Base-by-base conservation (phyloP, 2,888 invertebrate species). In the Leptinotarsa peninsularis region DNA sequence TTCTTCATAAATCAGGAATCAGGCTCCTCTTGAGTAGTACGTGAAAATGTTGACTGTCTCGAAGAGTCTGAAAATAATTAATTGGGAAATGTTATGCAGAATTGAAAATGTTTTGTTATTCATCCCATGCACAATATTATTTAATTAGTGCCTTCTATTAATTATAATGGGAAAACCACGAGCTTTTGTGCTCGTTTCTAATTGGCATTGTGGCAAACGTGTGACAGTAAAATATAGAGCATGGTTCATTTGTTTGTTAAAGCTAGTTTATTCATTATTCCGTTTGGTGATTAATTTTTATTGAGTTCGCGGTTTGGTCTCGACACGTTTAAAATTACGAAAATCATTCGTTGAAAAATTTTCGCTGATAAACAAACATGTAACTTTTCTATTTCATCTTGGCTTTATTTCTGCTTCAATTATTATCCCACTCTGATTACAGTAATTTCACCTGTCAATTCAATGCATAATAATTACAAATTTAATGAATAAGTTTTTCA, bases 111-210 rank as follows among this genome's bases (percentile, higher is more conserved):
- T 33, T 63, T 63, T 63, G 63, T 63, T 63, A 33, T 27, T 43
- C 27, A n/a, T 15, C 7, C 17, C 43, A 43, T 43, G 33, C n/a
- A 63, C 63, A 63, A 63, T 63, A 63, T 63, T 63, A 63, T 63
- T 63, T 63, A 63, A 63, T 63, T 63, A 63, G 63, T 58, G 63
- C 33, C 63, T 63, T 63, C 63, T 63, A 63, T 63, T 63, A 63
- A 63, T 63, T 63, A 63, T 63, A 63, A 63, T n/a, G 63, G 63
- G 63, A 33, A 27, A 63, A 63, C 63, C 63, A 63, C 63, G 63
- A 33, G 63, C 63, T 63, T 63, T 63, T 63, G 63, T 63, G 63
- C 33, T 63, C 63, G 43, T 63, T 63, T 63, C 33, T 63, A 63
- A 63, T 63, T 63, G 63, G 63, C 63, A 43, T 63, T 43, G 63